Conservation (phyloP, 2,797 vertebrate species). For the Sebastes hubbsi region DNA sequence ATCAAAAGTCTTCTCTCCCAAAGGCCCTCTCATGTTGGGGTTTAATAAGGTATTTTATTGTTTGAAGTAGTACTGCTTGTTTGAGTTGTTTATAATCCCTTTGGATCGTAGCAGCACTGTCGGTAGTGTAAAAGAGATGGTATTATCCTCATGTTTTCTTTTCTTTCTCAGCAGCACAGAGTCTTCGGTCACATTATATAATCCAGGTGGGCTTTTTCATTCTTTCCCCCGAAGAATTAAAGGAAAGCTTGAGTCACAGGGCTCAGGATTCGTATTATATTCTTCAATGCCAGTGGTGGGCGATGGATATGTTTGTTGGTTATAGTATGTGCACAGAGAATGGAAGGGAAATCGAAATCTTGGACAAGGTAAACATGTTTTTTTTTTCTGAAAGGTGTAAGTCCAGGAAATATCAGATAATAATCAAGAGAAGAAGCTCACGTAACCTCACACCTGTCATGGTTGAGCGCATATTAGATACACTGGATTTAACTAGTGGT, state of each 20-base stretch:
- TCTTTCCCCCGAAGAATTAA: slow-evolving; percentile 18
- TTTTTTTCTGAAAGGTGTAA: neutral
- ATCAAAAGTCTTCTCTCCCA: slow-evolving; percentile 76
- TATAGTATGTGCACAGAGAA: neutral
- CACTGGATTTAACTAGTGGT: neutral
- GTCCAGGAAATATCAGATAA: neutral
- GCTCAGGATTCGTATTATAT: slow-evolving; percentile 7
- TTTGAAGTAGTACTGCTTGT: slow-evolving; percentile 78
- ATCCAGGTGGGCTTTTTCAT: slow-evolving; percentile 51
- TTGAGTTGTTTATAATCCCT: slow-evolving; percentile 78
- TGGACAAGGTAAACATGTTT: neutral
- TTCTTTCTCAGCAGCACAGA: slow-evolving; percentile 16
- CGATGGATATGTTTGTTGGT: neutral
- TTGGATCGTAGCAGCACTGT: slow-evolving; percentile 64
- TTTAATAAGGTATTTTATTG: slow-evolving; percentile 82
- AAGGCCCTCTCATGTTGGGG: slow-evolving; percentile 73
- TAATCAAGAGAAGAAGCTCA: neutral
- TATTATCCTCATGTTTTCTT: slow-evolving; percentile 57
- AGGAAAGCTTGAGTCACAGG: slow-evolving; percentile 28
- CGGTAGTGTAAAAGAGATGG: slow-evolving; percentile 50
- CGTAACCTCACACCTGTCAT: neutral
- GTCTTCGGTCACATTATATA: slow-evolving; percentile 31
- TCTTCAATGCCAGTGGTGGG: slow-evolving; percentile 5
- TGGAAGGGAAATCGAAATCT: neutral
- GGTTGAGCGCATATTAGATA: neutral